Evolutionary conservation across 2,888 invertebrate genomes (phyloP).

Genomic region (Sminthurinus aureus): DNA sequence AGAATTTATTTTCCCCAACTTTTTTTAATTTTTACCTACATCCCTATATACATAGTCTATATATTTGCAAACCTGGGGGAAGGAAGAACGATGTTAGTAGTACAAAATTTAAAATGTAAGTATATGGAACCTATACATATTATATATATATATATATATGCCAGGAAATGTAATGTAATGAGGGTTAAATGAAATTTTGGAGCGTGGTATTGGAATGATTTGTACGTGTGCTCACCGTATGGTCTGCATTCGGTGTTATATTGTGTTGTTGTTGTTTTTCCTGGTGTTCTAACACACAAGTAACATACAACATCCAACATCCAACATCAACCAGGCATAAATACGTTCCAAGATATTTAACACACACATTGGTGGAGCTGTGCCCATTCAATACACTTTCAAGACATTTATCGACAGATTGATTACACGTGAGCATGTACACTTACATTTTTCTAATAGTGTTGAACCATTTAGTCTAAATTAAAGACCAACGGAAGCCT

Average conservation of each 20-base stretch:
- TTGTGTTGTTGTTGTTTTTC: neutral
- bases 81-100: neutral
- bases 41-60: no score
- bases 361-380: no score
- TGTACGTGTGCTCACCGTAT: constrained; percentile 44
- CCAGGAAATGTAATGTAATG: no score
- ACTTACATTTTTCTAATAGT: neutral
- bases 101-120: neutral
- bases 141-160: no score
- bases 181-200: no score
- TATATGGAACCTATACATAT: no score
- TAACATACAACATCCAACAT: neutral
- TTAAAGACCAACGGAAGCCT: neutral
- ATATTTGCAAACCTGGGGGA: neutral
- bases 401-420: constrained; percentile 21
- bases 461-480: no score
- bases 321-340: no score
- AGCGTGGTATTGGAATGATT: constrained; percentile 37
- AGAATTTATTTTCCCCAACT: no score
- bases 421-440: constrained; percentile 24
- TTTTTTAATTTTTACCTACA: no score
- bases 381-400: neutral
- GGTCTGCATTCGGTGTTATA: constrained; percentile 24
- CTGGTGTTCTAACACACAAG: neutral
- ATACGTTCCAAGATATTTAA: no score